Base-by-base conservation (phyloP, 2,888 invertebrate genomes). In the Pollenia labialis region DNA sequence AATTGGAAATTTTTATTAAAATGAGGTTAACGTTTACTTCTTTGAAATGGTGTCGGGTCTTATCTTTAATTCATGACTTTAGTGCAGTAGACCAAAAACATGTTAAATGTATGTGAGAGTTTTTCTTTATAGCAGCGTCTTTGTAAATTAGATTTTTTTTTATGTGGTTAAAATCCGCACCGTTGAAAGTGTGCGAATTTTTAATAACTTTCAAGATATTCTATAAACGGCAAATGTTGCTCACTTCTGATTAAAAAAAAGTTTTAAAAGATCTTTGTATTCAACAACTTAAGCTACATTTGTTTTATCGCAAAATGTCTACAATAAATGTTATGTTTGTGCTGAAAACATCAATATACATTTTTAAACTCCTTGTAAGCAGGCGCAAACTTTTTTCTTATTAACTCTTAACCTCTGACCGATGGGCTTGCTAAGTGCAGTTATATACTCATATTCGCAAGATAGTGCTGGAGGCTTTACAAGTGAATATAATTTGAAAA, bases 331-430 rank as follows among this genome's bases (percentile, higher is more conserved):
- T 6, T 32, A 32, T 6, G 6, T 6, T 32, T 4, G 4, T 32
- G 14, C 14, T 11, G 6, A 12, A 58, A 32, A 32, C 58, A 56
- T 10, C 18, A 11, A 18, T 6, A 56, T 23, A 56, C 11, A 23
- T 56, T 11, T 56, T 11, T 12, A 23, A 32, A 23, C n/a, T n/a
- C n/a, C 16, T n/a, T n/a, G 46, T 14, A 16, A 68, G n/a, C 56
- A 46, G 56, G 46, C 23, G 23, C 71, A 44, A 18, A 1, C 40
- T 11, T 48, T 50, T 16, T 66, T 62, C 32, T 75, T 50, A 14
- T 46, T 76, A 46, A 0, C 54, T 48, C 77, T 77, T 77, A 66
- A 77, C 77, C 66, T 68, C 46, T 66, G 46, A 16, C 66, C 56
- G 48, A 16, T 11, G 44, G 77, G 76, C 64, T 56, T 14, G 44